Percentiles rank a stretch among this genome's conserved stretches.
Evolutionary conservation across 2,888 invertebrate genomes (phyloP).

Genomic region (Epirrhoe alternata): DNA sequence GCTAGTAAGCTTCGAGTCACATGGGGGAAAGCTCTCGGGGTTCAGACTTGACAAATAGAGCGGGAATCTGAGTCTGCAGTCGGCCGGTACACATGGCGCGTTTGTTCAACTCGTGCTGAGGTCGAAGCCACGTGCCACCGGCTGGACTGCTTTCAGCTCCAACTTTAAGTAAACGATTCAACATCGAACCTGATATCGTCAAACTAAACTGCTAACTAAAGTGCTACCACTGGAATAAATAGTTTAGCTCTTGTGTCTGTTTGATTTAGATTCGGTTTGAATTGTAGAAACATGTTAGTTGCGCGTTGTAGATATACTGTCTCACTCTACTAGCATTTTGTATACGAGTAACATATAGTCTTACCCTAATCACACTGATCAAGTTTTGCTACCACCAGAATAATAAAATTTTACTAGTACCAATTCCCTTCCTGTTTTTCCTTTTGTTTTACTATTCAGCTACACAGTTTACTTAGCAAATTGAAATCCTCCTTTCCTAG

Average conservation of each 20-base stretch:
- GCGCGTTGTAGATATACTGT: constrained; percentile 30
- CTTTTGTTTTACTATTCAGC: constrained; percentile 15
- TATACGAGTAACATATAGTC: constrained; percentile 26
- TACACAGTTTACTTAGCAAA: constrained; percentile 41
- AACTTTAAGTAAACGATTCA: constrained; percentile 4
- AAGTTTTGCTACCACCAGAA: constrained; percentile 3
- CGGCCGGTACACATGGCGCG: constrained; percentile 29
- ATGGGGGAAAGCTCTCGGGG: constrained; percentile 16
- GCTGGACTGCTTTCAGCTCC: constrained; percentile 23
- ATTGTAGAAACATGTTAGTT: constrained; percentile 16
- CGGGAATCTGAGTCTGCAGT: constrained; percentile 28
- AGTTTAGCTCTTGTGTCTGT: constrained; percentile 3
- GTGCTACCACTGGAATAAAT: constrained; percentile 1
- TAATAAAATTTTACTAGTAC: constrained; percentile 11
- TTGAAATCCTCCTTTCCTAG: constrained; percentile 45
- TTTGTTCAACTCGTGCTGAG: constrained; percentile 46
- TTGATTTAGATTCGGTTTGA: constrained; percentile 29
- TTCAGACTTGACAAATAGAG: constrained; percentile 32
- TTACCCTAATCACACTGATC: constrained; percentile 4
- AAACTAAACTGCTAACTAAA: background rate
- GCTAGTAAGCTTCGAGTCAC: constrained; percentile 17
- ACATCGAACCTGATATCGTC: constrained; percentile 12
- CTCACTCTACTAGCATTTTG: constrained; percentile 33
- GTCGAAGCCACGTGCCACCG: constrained; percentile 32
- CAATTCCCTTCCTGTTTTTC: constrained; percentile 13